Percentiles rank a stretch among this genome's conserved stretches.
phyloP scores from a whole-genome alignment of 1,140 invertebrate genomes.

The Orius insidiosus region DNA sequence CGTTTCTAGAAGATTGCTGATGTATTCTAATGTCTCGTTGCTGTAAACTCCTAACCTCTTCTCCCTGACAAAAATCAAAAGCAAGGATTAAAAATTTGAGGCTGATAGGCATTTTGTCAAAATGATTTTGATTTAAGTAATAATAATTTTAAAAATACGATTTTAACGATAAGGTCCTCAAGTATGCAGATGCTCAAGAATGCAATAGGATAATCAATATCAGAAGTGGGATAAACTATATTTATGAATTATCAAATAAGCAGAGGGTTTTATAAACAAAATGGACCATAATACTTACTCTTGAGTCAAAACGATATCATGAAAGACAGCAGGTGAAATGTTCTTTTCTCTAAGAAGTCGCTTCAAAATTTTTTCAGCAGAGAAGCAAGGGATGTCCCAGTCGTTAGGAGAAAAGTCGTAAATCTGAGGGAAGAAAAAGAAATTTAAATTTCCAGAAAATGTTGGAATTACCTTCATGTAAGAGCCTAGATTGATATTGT shows the following conservation, averaged over 20 bases:
- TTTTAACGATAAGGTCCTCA: no score
- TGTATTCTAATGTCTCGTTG: neutral
- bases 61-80: conserved; percentile 6
- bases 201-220: no score
- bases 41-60: neutral
- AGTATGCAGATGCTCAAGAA: no score
- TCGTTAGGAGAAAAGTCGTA: neutral
- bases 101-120: no score
- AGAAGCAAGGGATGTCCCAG: neutral
- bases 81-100: no score
- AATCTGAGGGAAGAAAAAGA: neutral
- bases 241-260: no score
- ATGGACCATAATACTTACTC: conserved; percentile 27
- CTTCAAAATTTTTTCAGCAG: no score
- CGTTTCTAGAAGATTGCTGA: conserved; percentile 1
- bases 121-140: no score
- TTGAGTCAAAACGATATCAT: conserved; percentile 27
- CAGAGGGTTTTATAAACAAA: no score
- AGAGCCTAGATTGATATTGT: conserved; percentile 28
- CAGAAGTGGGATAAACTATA: no score
- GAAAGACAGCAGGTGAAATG: conserved; percentile 28
- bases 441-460: neutral
- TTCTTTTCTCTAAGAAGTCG: neutral
- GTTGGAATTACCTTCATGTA: conserved; percentile 27
- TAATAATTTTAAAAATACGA: no score